Evolutionary conservation across 2,113 vertebrate species (phyloP).

Genomic region (Antennarius striatus): DNA sequence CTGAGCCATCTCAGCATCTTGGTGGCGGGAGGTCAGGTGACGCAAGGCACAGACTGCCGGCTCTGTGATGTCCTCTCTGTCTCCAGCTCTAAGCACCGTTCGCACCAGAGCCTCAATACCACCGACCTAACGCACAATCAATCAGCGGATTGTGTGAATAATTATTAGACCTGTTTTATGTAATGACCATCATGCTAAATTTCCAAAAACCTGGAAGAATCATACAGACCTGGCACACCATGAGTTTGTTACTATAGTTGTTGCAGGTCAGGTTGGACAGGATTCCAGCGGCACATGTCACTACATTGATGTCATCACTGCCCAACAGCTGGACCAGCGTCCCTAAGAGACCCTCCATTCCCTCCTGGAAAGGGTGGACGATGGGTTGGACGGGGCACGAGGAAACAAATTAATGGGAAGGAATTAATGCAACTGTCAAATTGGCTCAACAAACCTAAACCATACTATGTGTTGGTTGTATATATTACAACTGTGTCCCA

Average conservation of each 20-base stretch:
- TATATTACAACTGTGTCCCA: too few relatives aligned
- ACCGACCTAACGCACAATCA: conserved; percentile 83
- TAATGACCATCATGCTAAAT: too few relatives aligned
- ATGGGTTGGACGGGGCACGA: not conserved
- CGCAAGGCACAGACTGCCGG: conserved; percentile 96
- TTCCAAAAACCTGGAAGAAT: too few relatives aligned
- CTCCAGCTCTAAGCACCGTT: conserved; percentile 94
- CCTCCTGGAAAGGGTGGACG: conserved; percentile 81
- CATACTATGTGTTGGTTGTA: too few relatives aligned
- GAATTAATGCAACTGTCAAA: too few relatives aligned
- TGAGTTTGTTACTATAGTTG: conserved; percentile 99
- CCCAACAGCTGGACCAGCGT: conserved; percentile 96
- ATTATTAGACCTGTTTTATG: too few relatives aligned
- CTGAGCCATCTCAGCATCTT: conserved; percentile 98
- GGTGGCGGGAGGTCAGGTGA: conserved; percentile 96
- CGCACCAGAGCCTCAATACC: conserved; percentile 97
- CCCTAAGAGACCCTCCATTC: conserved; percentile 97
- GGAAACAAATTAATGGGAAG: not conserved
- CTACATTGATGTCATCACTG: conserved; percentile 99
- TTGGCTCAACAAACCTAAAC: too few relatives aligned
- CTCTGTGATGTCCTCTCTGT: conserved; percentile 98
- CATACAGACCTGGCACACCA: conserved; percentile 91
- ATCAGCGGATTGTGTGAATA: not conserved
- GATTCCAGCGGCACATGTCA: conserved; percentile 97
- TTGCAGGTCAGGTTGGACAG: conserved; percentile 99